These are phyloP conservation scores for Campylorhamphus procurvoides DNA, from an alignment of 2,113 vertebrate species.

Conservation along the genomic window DNA sequence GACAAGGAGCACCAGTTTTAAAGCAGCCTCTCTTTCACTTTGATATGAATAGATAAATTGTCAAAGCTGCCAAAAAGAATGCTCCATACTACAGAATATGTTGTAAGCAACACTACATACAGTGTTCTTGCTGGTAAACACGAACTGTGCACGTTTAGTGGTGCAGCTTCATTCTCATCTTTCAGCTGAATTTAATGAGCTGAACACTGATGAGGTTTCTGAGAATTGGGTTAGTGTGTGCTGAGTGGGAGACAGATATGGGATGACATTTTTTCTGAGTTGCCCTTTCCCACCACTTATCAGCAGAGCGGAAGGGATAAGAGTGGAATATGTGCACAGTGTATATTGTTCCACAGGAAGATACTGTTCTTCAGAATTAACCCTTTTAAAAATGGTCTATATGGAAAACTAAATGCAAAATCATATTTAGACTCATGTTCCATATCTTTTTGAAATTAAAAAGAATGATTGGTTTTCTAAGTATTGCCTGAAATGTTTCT, in stretches of 20 bases:
- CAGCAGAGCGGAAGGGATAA: constrained; percentile 12
- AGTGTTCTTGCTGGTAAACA: constrained; percentile 72
- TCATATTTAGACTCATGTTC: background rate
- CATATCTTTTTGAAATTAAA: background rate
- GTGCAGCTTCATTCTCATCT: constrained; percentile 54
- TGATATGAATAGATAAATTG: constrained; percentile 76
- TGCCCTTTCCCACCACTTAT: constrained; percentile 72
- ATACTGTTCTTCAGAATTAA: background rate
- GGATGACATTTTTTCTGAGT: constrained; percentile 51
- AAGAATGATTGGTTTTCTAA: background rate
- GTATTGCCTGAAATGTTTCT: background rate
- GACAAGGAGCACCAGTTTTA: constrained; percentile 63
- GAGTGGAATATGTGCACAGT: background rate
- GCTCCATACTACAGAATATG: constrained; percentile 37
- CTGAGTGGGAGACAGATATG: constrained; percentile 53
- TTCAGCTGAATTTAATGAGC: constrained; percentile 67
- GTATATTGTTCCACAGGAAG: constrained; percentile 38
- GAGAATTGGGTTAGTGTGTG: constrained; percentile 64
- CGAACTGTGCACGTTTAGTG: constrained; percentile 54
- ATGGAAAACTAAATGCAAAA: background rate
- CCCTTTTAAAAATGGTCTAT: background rate
- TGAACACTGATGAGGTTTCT: constrained; percentile 37
- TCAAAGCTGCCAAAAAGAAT: constrained; percentile 64
- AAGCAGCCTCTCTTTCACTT: constrained; percentile 60
- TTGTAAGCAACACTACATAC: constrained; percentile 65